Evolutionary conservation across 2,113 vertebrate species (phyloP).

Genomic region (Collichthys lucidus): DNA sequence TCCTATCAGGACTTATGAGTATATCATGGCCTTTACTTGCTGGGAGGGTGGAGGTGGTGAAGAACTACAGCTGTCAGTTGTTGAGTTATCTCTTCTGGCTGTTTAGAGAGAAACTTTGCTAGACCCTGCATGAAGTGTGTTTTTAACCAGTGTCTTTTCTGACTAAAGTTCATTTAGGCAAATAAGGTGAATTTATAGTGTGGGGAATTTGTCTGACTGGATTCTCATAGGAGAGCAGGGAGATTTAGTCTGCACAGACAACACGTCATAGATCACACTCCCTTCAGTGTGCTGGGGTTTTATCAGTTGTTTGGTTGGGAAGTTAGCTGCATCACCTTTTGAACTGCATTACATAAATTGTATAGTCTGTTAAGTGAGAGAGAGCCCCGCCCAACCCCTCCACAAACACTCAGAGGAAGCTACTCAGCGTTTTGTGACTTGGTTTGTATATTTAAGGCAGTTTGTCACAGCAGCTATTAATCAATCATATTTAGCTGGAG

Average conservation of each 20-base stretch:
- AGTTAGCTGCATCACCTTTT: conserved; percentile 22
- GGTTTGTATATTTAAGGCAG: background rate
- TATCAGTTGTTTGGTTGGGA: conserved; percentile 39
- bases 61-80: background rate
- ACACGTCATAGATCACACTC: conserved; percentile 1
- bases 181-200: conserved; percentile 13
- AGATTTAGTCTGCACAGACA: background rate
- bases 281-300: background rate
- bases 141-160: background rate
- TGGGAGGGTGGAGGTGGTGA: background rate
- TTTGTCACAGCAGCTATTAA: conserved; percentile 19
- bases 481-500: background rate
- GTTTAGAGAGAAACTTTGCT: conserved; percentile 5
- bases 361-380: conserved; percentile 34
- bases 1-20: background rate
- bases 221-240: background rate
- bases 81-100: background rate
- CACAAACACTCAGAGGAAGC: conserved; percentile 18
- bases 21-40: background rate
- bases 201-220: background rate
- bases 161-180: background rate
- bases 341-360: conserved; percentile 43
- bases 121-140: background rate
- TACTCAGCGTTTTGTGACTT: background rate
- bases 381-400: background rate